These are phyloP conservation scores for Chalcis sispes DNA, from an alignment of 2,888 invertebrate species.

Conservation along the genomic window DNA sequence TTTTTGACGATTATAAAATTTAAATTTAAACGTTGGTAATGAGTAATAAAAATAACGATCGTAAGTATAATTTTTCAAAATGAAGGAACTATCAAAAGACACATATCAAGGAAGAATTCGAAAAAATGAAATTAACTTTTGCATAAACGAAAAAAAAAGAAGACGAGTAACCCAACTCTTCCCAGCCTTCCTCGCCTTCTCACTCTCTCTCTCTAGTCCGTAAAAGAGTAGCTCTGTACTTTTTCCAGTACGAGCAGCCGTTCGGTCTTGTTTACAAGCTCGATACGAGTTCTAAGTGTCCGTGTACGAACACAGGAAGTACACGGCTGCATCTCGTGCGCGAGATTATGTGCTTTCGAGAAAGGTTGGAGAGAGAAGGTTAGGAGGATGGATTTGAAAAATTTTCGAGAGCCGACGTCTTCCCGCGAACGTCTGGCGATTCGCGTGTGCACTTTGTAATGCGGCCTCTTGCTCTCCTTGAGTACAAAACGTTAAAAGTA, in stretches of 20 bases:
- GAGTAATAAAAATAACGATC: too few species aligned
- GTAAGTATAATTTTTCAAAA: too few species aligned
- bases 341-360: conserved; percentile 45
- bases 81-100: too few species aligned
- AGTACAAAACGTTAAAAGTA: conserved; percentile 1
- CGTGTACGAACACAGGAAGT: conserved; percentile 63
- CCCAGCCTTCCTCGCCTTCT: too few species aligned
- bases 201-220: too few species aligned
- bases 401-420: conserved; percentile 55
- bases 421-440: not conserved
- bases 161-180: too few species aligned
- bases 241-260: not conserved
- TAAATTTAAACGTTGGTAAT: too few species aligned
- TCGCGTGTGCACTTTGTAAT: not conserved
- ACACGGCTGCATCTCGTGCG: conserved; percentile 27
- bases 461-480: not conserved
- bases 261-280: not conserved
- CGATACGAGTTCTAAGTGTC: conserved; percentile 63
- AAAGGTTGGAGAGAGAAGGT: too few species aligned
- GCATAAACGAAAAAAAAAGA: not conserved
- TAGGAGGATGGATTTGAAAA: conserved; percentile 60
- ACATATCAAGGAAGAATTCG: too few species aligned
- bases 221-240: not conserved
- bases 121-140: too few species aligned
- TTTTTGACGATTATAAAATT: too few species aligned